A percentile compares a stretch with the other conserved stretches of the same genome.
Conservation (phyloP, 2,888 invertebrate species). For the Mimachlamys varia region DNA sequence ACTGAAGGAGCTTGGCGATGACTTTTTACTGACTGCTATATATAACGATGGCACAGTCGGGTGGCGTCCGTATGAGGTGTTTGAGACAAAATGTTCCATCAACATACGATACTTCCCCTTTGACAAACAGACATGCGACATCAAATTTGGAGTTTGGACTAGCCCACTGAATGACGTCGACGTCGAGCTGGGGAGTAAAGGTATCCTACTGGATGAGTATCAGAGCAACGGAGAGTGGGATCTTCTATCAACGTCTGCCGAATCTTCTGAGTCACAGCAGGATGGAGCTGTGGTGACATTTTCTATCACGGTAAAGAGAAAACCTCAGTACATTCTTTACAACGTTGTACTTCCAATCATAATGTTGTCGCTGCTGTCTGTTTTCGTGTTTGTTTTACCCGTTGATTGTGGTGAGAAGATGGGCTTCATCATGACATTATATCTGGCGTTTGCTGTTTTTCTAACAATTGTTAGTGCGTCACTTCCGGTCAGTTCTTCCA, state of each 20-base stretch:
- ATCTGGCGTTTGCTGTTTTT: conserved; percentile 48
- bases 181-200: conserved; percentile 41
- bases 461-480: conserved; percentile 44
- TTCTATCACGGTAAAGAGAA: conserved; percentile 42
- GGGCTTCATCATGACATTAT: conserved; percentile 45
- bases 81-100: conserved; percentile 59
- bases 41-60: conserved; percentile 45
- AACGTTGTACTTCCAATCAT: conserved; percentile 49
- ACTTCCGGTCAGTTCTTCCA: conserved; percentile 46
- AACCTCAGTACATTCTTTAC: conserved; percentile 43
- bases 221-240: conserved; percentile 62
- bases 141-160: conserved; percentile 63
- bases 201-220: conserved; percentile 36
- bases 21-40: conserved; percentile 57
- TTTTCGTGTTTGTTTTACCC: conserved; percentile 44
- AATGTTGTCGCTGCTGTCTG: conserved; percentile 42
- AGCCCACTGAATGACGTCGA: conserved; percentile 53
- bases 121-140: conserved; percentile 61
- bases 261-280: not conserved
- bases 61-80: conserved; percentile 62
- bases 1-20: conserved; percentile 56
- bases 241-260: conserved; percentile 46
- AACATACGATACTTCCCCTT: conserved; percentile 62
- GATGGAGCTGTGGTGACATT: conserved; percentile 38
- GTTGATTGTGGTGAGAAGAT: conserved; percentile 50